These are phyloP conservation scores for Tipula vernalis DNA, from an alignment of 2,888 invertebrate species.

Conservation along the genomic window DNA sequence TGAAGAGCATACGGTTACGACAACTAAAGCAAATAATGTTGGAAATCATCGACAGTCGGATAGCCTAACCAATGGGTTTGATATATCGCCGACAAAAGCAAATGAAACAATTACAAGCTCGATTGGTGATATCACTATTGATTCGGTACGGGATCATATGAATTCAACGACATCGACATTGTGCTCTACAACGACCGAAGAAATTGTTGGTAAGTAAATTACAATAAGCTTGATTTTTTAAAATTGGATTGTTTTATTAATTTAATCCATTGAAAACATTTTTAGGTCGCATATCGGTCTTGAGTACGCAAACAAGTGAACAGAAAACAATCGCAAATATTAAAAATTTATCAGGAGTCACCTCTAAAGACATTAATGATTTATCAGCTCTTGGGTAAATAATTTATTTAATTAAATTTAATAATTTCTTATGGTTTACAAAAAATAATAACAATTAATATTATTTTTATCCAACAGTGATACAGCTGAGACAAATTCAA, in stretches of 20 bases:
- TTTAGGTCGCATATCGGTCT: slow-evolving; percentile 33
- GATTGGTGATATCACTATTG: slow-evolving; percentile 82
- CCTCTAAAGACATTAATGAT: slow-evolving; percentile 30
- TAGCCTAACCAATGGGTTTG: slow-evolving; percentile 38
- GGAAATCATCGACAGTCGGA: not conserved
- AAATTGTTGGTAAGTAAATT: slow-evolving; percentile 30
- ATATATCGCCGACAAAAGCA: slow-evolving; percentile 33
- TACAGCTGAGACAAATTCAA: slow-evolving; percentile 32
- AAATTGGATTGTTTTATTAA: not conserved
- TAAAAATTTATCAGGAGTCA: slow-evolving; percentile 31
- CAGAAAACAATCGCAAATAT: slow-evolving; percentile 29
- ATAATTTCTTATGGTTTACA: not conserved
- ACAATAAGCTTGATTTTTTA: not conserved
- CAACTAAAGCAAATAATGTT: not conserved
- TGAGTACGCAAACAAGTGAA: slow-evolving; percentile 34
- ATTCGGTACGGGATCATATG: slow-evolving; percentile 84
- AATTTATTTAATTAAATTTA: too few relatives aligned
- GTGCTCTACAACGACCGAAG: slow-evolving; percentile 34
- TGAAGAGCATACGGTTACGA: slow-evolving; percentile 34
- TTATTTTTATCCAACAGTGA: slow-evolving; percentile 22
- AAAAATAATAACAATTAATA: not conserved
- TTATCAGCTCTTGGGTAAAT: slow-evolving; percentile 28
- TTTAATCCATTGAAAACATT: not conserved
- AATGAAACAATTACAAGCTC: slow-evolving; percentile 45
- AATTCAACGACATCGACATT: slow-evolving; percentile 34